Percentiles rank a stretch among this genome's conserved stretches.
Conservation (phyloP, 2,888 invertebrate species). For the Plagiodera versicolora region DNA sequence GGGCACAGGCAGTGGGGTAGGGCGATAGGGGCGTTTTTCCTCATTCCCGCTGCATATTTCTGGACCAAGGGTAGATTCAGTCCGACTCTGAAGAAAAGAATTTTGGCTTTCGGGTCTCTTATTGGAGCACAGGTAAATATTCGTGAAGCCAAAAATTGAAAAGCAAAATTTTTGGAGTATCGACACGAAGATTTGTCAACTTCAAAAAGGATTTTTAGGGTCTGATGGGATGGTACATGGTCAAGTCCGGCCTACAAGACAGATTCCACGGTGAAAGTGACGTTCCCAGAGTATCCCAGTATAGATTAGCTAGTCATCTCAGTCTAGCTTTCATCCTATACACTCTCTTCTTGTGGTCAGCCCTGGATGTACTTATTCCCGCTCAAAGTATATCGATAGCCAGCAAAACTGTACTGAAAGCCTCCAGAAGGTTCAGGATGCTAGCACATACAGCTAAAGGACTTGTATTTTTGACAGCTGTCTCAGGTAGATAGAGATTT, state of each 20-base stretch:
- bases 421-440: slow-evolving; percentile 59
- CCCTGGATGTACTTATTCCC: slow-evolving; percentile 69
- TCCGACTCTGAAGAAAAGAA: slow-evolving; percentile 72
- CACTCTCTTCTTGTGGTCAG: slow-evolving; percentile 80
- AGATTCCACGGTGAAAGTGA: slow-evolving; percentile 78
- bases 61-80: slow-evolving; percentile 81
- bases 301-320: slow-evolving; percentile 91
- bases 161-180: neutral
- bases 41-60: slow-evolving; percentile 86
- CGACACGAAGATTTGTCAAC: neutral
- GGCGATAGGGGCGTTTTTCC: slow-evolving; percentile 80
- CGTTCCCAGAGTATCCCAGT: slow-evolving; percentile 93
- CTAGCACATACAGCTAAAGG: slow-evolving; percentile 81
- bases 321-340: slow-evolving; percentile 89
- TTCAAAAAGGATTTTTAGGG: slow-evolving; percentile 65
- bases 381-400: slow-evolving; percentile 54
- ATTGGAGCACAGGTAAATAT: slow-evolving; percentile 76
- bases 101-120: slow-evolving; percentile 73
- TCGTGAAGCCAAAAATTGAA: neutral
- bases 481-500: slow-evolving; percentile 43
- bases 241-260: slow-evolving; percentile 93
- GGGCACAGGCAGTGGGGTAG: slow-evolving; percentile 96
- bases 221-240: slow-evolving; percentile 99
- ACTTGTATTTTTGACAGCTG: slow-evolving; percentile 86
- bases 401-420: slow-evolving; percentile 50